Conservation (phyloP, 2,113 vertebrate genomes). For the Elgaria multicarinata region DNA sequence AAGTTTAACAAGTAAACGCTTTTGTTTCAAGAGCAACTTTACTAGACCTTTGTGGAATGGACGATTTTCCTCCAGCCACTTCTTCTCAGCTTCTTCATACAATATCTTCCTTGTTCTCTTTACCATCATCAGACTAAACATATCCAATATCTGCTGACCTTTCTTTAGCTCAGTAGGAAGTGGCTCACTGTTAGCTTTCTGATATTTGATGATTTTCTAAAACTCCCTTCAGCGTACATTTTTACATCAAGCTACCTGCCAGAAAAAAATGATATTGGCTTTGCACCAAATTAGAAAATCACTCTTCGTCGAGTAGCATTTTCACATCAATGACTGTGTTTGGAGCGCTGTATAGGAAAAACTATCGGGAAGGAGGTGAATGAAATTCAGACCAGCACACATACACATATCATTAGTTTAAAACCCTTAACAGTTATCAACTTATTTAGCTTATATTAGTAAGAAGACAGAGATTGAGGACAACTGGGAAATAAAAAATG, state of each 20-base stretch:
- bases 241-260: conserved; percentile 22
- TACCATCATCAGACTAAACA: conserved; percentile 43
- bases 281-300: conserved; percentile 20
- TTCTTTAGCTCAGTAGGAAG: background rate
- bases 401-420: background rate
- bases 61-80: background rate
- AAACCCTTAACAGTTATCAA: background rate
- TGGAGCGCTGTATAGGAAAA: background rate
- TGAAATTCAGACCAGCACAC: background rate
- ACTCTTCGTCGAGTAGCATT: background rate
- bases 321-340: conserved; percentile 11
- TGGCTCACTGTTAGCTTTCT: background rate
- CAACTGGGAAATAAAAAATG: background rate
- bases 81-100: background rate
- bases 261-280: conserved; percentile 7
- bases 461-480: background rate
- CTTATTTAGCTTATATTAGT: background rate
- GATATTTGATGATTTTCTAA: conserved; percentile 4
- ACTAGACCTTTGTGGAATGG: background rate
- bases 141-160: conserved; percentile 29
- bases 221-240: background rate
- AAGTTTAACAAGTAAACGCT: background rate
- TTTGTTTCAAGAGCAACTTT: conserved; percentile 16
- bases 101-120: conserved; percentile 12
- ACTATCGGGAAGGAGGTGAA: background rate